A percentile compares a stretch with the other conserved stretches of the same genome.
Evolutionary conservation across 2,113 vertebrate genomes (phyloP).

Genomic region (Syngnathus scovelli): DNA sequence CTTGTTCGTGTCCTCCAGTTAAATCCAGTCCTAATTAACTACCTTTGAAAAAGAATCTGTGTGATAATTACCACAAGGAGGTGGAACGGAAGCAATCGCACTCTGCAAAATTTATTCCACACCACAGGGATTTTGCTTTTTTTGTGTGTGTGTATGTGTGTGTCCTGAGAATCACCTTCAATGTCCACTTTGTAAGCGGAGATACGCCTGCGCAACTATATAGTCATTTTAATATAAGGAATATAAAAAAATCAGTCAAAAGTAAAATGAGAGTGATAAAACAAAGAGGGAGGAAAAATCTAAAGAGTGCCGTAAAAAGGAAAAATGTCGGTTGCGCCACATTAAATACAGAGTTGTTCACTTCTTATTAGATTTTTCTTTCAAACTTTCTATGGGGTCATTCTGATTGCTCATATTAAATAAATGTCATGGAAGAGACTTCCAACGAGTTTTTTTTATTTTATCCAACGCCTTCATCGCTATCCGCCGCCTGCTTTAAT

Average conservation of each 20-base stretch:
- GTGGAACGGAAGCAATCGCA: slow-evolving; percentile 63
- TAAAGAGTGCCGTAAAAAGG: slow-evolving; percentile 3
- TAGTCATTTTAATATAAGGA: not conserved
- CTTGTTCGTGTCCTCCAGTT: slow-evolving; percentile 66
- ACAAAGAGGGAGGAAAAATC: slow-evolving; percentile 3
- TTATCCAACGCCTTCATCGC: not conserved
- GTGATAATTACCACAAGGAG: slow-evolving; percentile 67
- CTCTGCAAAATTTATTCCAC: slow-evolving; percentile 55
- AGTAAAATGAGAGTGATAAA: slow-evolving; percentile 8
- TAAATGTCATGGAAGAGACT: not conserved
- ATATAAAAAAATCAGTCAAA: slow-evolving; percentile 2
- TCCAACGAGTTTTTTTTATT: not conserved
- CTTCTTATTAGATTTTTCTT: not conserved
- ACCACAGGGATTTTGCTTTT: slow-evolving; percentile 54
- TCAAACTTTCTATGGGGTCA: not conserved
- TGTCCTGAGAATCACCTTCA: slow-evolving; percentile 54
- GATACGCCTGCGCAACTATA: not conserved
- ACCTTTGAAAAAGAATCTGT: slow-evolving; percentile 63
- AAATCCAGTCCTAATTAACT: slow-evolving; percentile 68
- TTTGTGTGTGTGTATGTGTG: not conserved
- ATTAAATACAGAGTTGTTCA: not conserved
- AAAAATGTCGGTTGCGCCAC: not conserved
- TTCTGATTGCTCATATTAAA: not conserved
- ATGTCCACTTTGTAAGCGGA: slow-evolving; percentile 16
- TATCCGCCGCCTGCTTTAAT: not conserved